Percentiles rank a stretch among this genome's conserved stretches.
phyloP scores from a whole-genome alignment of 1,140 invertebrate species.

The Heterodera carotae region DNA sequence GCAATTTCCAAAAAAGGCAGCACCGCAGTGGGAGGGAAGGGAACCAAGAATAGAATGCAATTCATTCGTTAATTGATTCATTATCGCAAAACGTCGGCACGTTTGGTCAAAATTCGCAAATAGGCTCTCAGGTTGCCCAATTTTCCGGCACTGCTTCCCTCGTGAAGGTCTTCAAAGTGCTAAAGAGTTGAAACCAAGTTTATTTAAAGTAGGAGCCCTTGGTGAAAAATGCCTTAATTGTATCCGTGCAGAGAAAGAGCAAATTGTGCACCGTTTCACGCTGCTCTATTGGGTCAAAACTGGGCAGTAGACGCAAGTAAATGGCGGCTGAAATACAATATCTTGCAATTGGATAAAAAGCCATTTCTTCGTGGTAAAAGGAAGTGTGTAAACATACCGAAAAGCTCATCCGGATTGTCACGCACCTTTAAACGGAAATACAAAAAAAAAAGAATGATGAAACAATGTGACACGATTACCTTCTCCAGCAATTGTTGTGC shows the following conservation, averaged over 20 bases:
- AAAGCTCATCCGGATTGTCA: neutral
- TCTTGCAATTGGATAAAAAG: neutral
- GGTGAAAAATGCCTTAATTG: neutral
- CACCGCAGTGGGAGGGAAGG: too few species aligned
- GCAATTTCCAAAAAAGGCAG: too few species aligned
- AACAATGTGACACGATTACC: neutral
- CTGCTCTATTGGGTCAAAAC: neutral
- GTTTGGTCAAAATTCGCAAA: conserved; percentile 3
- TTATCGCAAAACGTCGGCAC: neutral
- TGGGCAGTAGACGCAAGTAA: conserved; percentile 3
- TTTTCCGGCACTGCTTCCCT: neutral
- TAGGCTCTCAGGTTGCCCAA: neutral
- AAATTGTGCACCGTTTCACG: neutral
- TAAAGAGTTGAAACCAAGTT: too few species aligned
- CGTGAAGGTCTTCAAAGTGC: conserved; percentile 1
- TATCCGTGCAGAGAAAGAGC: neutral
- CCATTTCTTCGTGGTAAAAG: neutral
- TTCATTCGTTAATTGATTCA: too few species aligned
- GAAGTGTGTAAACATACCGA: neutral
- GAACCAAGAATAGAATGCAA: too few species aligned
- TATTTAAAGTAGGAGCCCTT: too few species aligned
- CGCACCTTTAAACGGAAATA: neutral
- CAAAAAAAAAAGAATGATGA: neutral
- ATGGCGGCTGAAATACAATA: neutral
- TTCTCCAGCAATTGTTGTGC: conserved; percentile 1